Evolutionary conservation across 1,140 invertebrate genomes (phyloP), one percentile per base, ranked within the genome.

Genomic region (Zelostemma sp.): DNA sequence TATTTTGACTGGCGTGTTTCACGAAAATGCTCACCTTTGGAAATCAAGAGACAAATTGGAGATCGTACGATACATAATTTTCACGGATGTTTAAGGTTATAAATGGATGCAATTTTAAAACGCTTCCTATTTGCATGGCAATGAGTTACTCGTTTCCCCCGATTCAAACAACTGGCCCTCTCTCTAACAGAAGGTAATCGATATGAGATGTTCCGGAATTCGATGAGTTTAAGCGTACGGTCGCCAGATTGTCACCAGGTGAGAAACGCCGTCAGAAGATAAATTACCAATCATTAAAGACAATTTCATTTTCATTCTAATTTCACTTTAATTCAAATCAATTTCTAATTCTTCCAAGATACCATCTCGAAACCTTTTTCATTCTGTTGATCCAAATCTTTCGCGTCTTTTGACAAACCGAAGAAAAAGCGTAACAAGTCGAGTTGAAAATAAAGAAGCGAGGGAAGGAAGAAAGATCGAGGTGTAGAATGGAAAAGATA

Each of bases 171-270:
- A 47, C 45, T 70, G 68, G 72, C 61, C 67, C 25, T 66, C 63
- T 33, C 11, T 28, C 6, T 47, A 53, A 71, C 72, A 74, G 68
- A 73, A 64, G 72, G 72, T 51, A 50, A 72, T 45, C 70, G 69
- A 59, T 66, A 57, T 40, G 43, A 28, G 28, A 41, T 72, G 65
- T 65, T 58, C 17, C 6, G 51, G 61, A 63, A 62, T 61, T 48
- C 17, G 28, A 56, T 68, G 59, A 57, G 12, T 9, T 14, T 9
- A 33, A 12, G 16, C 14, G 12, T 43, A 16, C 21, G 38, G 18
- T 49, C 25, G 19, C 25, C 45, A 56, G 11, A 46, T 43, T 46
- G 31, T 56, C 38, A 45, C 25, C 43, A 21, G 40, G 8, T 12
- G 53, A 31, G 6, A n/a, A 47, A 31, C 15, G 18, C 14, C 12